These are phyloP conservation scores for Dromius quadrimaculatus DNA, from an alignment of 2,888 invertebrate species.

Conservation along the genomic window DNA sequence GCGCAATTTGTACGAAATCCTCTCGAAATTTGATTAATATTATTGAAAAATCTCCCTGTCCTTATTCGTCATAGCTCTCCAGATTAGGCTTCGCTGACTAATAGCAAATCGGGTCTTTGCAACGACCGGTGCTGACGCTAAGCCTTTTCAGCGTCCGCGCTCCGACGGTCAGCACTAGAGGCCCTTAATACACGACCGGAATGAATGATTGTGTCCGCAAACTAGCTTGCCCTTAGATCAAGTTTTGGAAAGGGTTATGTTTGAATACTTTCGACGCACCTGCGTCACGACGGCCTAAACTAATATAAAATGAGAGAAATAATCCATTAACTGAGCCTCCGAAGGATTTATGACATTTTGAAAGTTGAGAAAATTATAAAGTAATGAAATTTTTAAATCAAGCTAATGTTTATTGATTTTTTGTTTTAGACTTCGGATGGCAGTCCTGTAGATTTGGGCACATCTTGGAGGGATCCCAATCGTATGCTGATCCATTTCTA, in stretches of 20 bases:
- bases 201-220: constrained; percentile 61
- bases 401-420: not conserved
- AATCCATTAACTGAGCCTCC: too few species aligned
- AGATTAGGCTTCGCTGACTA: constrained; percentile 29
- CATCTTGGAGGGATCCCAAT: not conserved
- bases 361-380: too few species aligned
- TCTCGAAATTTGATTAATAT: constrained; percentile 10
- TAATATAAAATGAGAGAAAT: too few species aligned
- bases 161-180: not conserved
- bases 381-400: too few species aligned
- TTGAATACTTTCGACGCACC: constrained; percentile 61
- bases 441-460: not conserved
- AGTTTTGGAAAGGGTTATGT: constrained; percentile 61
- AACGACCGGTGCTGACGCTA: not conserved
- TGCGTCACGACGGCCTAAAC: too few species aligned
- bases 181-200: constrained; percentile 53
- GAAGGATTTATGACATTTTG: too few species aligned
- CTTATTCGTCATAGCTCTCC: constrained; percentile 16
- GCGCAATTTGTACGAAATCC: too few species aligned
- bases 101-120: constrained; percentile 28
- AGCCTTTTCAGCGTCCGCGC: constrained; percentile 9
- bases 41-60: constrained; percentile 3
- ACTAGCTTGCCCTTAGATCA: constrained; percentile 61
- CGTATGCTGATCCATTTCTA: not conserved
- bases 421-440: not conserved